Evolutionary conservation across 1,140 invertebrate genomes (phyloP).

Genomic region (Thaumetopoea pityocampa): DNA sequence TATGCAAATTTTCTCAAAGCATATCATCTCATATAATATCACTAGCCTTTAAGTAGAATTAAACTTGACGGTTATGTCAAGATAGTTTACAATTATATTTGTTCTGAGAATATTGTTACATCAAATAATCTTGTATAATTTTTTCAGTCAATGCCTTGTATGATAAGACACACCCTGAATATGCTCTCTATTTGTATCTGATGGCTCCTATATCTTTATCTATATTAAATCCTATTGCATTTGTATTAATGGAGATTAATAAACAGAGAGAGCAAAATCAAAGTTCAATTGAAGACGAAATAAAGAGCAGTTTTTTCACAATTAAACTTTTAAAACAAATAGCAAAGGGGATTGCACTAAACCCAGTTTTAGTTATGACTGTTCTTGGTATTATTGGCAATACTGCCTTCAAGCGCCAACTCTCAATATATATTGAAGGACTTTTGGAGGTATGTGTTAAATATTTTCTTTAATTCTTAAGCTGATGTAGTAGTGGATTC

Average conservation of each 20-base stretch:
- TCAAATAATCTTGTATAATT: neutral
- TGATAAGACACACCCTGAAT: conserved; percentile 89
- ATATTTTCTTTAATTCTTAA: neutral
- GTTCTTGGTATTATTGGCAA: conserved; percentile 93
- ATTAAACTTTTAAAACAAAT: conserved; percentile 57
- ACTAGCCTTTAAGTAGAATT: too few species aligned
- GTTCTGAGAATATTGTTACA: too few species aligned
- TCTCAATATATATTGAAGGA: conserved; percentile 85
- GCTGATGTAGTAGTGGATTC: neutral
- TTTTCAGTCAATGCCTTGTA: conserved; percentile 86
- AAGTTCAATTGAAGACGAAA: conserved; percentile 20
- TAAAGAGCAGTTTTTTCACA: conserved; percentile 25
- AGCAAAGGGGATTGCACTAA: conserved; percentile 85
- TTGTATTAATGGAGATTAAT: conserved; percentile 92
- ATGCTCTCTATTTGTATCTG: conserved; percentile 93
- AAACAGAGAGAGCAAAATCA: conserved; percentile 75
- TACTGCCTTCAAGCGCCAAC: conserved; percentile 84
- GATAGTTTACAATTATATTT: neutral
- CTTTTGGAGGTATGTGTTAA: conserved; percentile 81
- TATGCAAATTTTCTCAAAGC: neutral
- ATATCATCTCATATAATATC: neutral
- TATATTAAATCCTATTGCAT: conserved; percentile 94
- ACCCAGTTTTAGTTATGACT: conserved; percentile 96
- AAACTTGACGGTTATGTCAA: neutral
- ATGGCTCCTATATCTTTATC: conserved; percentile 95